Conservation (phyloP, 2,113 vertebrate species). For the Podilymbus podiceps region DNA sequence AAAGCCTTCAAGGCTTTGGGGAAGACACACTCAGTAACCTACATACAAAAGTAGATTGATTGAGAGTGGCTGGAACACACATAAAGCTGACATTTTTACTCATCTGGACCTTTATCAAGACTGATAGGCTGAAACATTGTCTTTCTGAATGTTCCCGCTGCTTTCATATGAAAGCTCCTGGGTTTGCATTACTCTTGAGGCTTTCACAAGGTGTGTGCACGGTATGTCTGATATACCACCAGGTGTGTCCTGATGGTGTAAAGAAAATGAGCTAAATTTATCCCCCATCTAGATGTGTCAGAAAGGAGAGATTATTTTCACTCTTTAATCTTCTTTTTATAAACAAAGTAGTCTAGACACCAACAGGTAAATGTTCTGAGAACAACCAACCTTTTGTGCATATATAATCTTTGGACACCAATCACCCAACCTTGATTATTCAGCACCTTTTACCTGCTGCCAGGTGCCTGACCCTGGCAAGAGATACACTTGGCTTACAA, state of each 20-base stretch:
- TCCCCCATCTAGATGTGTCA: not conserved
- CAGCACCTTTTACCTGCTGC: not conserved
- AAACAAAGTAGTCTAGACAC: not conserved
- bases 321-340: not conserved
- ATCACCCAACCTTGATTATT: not conserved
- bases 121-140: constrained; percentile 17
- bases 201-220: not conserved
- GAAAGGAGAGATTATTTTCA: not conserved
- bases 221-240: not conserved
- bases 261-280: not conserved
- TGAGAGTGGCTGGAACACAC: constrained; percentile 6
- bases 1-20: constrained; percentile 20
- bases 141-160: not conserved
- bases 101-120: not conserved
- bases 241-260: not conserved
- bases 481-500: not conserved
- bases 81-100: constrained; percentile 37
- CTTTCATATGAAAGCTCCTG: constrained; percentile 11
- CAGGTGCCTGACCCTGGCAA: not conserved
- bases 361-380: not conserved
- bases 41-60: constrained; percentile 7
- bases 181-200: constrained; percentile 22
- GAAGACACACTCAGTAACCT: constrained; percentile 40
- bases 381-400: not conserved
- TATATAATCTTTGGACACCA: not conserved